Conservation (phyloP, 2,888 invertebrate genomes). For the Synanthedon tipuliformis region DNA sequence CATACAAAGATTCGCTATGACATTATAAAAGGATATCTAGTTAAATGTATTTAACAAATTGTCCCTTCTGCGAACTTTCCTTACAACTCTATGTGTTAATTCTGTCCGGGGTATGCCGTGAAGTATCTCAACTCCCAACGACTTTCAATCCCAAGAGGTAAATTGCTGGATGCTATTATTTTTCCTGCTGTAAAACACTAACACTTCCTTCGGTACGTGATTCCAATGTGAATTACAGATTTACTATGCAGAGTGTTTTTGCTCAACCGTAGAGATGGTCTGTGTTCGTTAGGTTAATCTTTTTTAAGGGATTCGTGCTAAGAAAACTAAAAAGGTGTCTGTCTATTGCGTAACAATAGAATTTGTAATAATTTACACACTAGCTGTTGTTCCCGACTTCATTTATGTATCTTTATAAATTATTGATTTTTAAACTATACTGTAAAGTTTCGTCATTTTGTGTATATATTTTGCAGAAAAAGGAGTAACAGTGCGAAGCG, state of each 20-base stretch:
- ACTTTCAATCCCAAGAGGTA: conserved; percentile 16
- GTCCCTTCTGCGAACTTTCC: too few relatives aligned
- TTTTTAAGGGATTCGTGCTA: background rate
- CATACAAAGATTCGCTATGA: too few relatives aligned
- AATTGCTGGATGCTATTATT: conserved; percentile 16
- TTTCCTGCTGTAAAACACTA: conserved; percentile 21
- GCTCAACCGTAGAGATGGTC: background rate
- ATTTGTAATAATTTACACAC: too few relatives aligned
- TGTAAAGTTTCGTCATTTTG: too few relatives aligned
- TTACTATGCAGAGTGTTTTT: background rate
- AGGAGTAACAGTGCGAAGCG: too few relatives aligned
- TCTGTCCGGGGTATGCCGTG: conserved; percentile 9
- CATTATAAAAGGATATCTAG: too few relatives aligned
- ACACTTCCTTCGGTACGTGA: conserved; percentile 6
- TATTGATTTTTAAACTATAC: too few relatives aligned
- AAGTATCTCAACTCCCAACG: conserved; percentile 11
- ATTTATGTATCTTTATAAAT: too few relatives aligned
- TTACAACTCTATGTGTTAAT: background rate
- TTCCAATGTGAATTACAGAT: background rate
- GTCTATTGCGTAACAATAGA: too few relatives aligned
- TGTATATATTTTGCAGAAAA: too few relatives aligned
- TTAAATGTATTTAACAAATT: too few relatives aligned
- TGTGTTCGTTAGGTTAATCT: background rate
- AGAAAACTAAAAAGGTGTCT: background rate
- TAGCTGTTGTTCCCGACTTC: too few relatives aligned